Evolutionary conservation across 1,140 invertebrate species (phyloP).

Genomic region (Cydia pomonella): DNA sequence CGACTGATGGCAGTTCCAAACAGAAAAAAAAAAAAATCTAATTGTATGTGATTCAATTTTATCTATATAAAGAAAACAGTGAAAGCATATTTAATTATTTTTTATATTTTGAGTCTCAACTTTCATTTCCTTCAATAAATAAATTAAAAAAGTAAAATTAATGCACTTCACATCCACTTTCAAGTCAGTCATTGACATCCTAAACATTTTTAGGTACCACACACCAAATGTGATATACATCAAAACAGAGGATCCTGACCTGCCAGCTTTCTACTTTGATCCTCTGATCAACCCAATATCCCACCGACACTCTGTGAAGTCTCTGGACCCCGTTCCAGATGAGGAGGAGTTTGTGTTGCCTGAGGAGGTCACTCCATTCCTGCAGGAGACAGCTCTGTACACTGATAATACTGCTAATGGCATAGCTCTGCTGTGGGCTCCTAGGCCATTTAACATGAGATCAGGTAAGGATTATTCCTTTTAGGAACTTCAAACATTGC

Average conservation of each 20-base stretch:
- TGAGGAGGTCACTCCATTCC: constrained; percentile 94
- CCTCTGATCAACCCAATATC: constrained; percentile 99
- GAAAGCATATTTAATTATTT: neutral
- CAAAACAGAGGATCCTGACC: constrained; percentile 99
- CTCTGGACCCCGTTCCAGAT: constrained; percentile 91
- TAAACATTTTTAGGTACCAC: constrained; percentile 91
- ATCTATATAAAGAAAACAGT: too few relatives aligned
- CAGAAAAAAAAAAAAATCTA: too few relatives aligned
- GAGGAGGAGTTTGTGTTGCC: constrained; percentile 97
- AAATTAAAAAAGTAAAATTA: neutral
- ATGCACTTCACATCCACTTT: constrained; percentile 31
- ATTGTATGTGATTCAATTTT: too few relatives aligned
- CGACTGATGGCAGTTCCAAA: too few relatives aligned
- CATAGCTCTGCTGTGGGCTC: constrained; percentile 98
- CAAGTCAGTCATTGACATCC: constrained; percentile 14
- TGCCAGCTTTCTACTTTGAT: constrained; percentile 99
- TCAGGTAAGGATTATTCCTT: constrained; percentile 83
- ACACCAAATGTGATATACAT: constrained; percentile 99
- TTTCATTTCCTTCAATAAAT: neutral
- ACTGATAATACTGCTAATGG: constrained; percentile 99
- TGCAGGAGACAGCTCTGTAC: constrained; percentile 97
- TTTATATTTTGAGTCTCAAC: constrained; percentile 4
- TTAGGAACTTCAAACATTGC: neutral
- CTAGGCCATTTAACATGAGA: constrained; percentile 97
- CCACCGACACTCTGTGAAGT: constrained; percentile 94